Base-by-base conservation (phyloP, 2,888 invertebrate genomes). In the Ophion ventricosus region DNA sequence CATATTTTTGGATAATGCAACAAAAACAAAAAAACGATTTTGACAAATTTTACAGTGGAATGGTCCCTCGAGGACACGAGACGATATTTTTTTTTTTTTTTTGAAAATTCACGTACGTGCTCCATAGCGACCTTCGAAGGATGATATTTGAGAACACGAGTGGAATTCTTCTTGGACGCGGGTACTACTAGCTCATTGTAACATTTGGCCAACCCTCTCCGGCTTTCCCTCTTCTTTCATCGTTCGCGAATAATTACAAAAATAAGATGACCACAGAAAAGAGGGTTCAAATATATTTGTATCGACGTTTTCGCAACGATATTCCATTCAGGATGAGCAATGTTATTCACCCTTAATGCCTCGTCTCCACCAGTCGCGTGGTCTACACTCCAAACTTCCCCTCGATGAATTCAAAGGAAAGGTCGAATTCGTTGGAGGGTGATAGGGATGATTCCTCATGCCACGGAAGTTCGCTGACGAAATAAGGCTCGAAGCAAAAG, bases 301-400 rank as follows among this genome's bases (percentile, higher is more conserved):
- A 25, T 63, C 66, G 59, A 73, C 67, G 25, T 66, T 72, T 80
- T 49, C 64, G 57, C 49, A 72, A 80, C 76, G 40, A 59, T 57
- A 35, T 70, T 75, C 25, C 20, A 61, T 67, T 67, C 20, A 20
- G 70, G 54, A 74, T 54, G 63, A 54, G 70, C 35, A 72, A 64
- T 40, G 63, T 35, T 49, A 63, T 49, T 43, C 29, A 64, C 64
- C 59, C 59, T 49, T 10, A 40, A 73, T 56, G 23, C 43, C 2
- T 54, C 17, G 54, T 61, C 23, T 54, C 23, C 61, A 81, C 70
- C 76, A 74, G 81, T 76, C 75, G 35, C 69, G 23, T 49, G 61
- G 56, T 61, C 26, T 76, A 57, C 57, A 82, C 74, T 78, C 69
- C 73, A 82, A 69, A 82, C 35, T 35, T 1, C 29, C 40, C 26